Percentiles rank a stretch among this genome's conserved stretches.
phyloP scores from a whole-genome alignment of 2,888 invertebrate genomes.

The Hirtodrosophila trivittata region DNA sequence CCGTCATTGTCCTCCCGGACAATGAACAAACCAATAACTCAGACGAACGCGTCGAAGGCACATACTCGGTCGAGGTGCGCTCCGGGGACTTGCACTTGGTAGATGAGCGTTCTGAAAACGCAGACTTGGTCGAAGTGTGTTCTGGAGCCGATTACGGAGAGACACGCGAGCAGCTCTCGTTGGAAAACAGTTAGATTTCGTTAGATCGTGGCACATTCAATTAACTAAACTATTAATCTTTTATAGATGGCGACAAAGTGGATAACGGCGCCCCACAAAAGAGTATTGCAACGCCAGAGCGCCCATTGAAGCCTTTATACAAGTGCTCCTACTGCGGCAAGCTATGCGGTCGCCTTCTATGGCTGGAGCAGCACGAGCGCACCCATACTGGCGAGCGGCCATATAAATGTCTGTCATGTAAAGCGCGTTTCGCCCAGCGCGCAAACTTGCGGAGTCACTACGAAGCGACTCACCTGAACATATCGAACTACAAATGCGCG shows the following conservation, averaged over 20 bases:
- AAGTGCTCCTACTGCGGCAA: slow-evolving; percentile 30
- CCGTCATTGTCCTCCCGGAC: no score
- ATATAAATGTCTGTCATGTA: slow-evolving; percentile 91
- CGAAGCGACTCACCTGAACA: slow-evolving; percentile 91
- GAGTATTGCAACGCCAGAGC: slow-evolving; percentile 82
- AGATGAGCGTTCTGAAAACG: no score
- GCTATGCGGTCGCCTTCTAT: slow-evolving; percentile 87
- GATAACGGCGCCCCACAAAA: neutral
- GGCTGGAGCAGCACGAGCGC: slow-evolving; percentile 91
- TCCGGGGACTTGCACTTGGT: no score
- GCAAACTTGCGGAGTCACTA: slow-evolving; percentile 92
- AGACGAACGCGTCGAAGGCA: no score
- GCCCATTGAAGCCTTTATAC: neutral
- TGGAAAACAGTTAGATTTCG: no score
- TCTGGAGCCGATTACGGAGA: neutral
- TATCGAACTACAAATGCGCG: slow-evolving; percentile 87
- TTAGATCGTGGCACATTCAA: no score
- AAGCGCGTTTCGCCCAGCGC: slow-evolving; percentile 91
- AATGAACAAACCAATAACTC: no score
- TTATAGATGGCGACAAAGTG: neutral
- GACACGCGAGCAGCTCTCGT: neutral
- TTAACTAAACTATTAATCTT: slow-evolving; percentile 1
- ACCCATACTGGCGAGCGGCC: slow-evolving; percentile 92
- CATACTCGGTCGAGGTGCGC: no score
- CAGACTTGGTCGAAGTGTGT: no score